These are phyloP conservation scores for Artibeus lituratus DNA, from an alignment of 2,797 vertebrate genomes.

Conservation along the genomic window DNA sequence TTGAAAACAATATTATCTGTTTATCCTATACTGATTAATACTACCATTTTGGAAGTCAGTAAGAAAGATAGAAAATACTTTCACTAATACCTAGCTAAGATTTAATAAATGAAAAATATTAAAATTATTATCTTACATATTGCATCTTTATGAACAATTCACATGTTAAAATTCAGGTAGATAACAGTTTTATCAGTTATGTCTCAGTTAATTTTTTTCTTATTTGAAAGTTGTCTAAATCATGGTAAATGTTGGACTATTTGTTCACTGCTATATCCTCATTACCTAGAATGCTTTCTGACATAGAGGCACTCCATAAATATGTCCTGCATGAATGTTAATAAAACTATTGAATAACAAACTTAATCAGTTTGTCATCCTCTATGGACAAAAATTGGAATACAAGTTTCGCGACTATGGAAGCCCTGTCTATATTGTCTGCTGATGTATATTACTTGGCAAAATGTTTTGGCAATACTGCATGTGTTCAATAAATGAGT, in stretches of 20 bases:
- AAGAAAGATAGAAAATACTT: constrained; percentile 41
- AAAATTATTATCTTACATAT: neutral
- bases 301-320: neutral
- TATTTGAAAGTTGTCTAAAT: neutral
- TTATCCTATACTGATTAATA: neutral
- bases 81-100: neutral
- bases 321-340: constrained; percentile 14
- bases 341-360: neutral
- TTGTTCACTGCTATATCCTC: neutral
- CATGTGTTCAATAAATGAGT: neutral
- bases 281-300: neutral
- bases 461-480: neutral
- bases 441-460: neutral
- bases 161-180: neutral
- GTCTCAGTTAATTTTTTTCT: neutral
- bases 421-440: neutral
- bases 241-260: neutral
- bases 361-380: neutral
- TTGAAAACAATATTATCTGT: neutral
- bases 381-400: neutral
- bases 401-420: neutral
- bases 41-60: neutral
- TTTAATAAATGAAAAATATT: constrained; percentile 24
- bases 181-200: neutral
- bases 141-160: neutral